These are phyloP conservation scores for Ahaetulla prasina DNA, from an alignment of 2,113 vertebrate species.

Conservation along the genomic window DNA sequence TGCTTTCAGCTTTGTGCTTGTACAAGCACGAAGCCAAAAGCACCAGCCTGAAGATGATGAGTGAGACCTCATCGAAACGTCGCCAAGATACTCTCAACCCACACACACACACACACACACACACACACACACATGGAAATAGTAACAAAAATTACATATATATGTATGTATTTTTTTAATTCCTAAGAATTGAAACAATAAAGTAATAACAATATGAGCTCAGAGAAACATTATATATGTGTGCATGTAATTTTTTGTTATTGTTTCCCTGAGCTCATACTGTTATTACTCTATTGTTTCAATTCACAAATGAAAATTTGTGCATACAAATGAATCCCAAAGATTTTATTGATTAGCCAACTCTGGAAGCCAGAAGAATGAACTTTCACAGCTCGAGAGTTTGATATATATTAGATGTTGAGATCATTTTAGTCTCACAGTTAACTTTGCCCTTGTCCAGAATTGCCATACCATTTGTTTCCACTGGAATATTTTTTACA, in stretches of 20 bases:
- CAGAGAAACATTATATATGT: too few species aligned
- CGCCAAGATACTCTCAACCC: too few species aligned
- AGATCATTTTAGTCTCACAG: background rate
- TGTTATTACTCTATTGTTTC: background rate
- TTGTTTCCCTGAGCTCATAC: background rate
- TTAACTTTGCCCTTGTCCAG: background rate
- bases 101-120: too few species aligned
- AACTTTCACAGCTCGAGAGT: background rate
- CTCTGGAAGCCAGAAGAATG: background rate
- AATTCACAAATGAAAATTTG: background rate
- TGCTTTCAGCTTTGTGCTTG: too few species aligned
- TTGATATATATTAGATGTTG: background rate
- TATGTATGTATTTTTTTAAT: too few species aligned
- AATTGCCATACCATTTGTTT: background rate
- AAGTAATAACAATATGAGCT: too few species aligned
- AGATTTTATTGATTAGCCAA: background rate
- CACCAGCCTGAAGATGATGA: too few species aligned
- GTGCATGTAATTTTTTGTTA: background rate
- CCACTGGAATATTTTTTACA: background rate
- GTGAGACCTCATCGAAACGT: too few species aligned
- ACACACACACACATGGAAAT: too few species aligned
- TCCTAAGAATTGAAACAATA: too few species aligned
- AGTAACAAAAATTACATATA: too few species aligned
- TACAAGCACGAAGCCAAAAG: too few species aligned
- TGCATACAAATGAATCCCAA: background rate